Base-by-base conservation (phyloP, 2,888 invertebrate genomes). In the Lomographa bimaculata region DNA sequence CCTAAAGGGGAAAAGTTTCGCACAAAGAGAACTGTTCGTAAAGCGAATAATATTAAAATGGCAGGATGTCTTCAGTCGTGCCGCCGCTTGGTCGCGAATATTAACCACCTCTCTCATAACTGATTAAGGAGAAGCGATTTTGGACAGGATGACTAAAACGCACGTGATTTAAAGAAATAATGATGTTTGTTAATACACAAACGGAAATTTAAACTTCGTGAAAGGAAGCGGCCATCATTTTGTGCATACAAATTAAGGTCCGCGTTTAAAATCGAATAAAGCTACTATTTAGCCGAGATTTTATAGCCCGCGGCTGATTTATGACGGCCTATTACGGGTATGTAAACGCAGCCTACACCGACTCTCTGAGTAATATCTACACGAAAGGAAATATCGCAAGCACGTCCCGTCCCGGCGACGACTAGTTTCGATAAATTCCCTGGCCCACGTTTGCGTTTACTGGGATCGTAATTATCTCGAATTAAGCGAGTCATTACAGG, bases 151-250 rank as follows among this genome's bases (percentile, higher is more conserved):
- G 81, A 75, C 68, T 77, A 74, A 75, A 70, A 71, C 60, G 69
- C 64, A 75, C 83, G 82, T 84, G 80, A 78, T 79, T 32, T 78
- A 58, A 60, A 71, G 65, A 61, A 76, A 73, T 74, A 78, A 76
- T 65, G 67, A 72, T 76, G 70, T 78, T 76, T 75, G 77, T 79
- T 81, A 76, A 73, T 78, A 80, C 75, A 74, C 77, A 65, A 71
- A 69, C 81, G 85, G 85, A 84, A 73, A 85, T 80, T 78, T 79
- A 69, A 71, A 75, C 66, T 71, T 77, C 81, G 84, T 84, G 80
- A 85, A 79, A 71, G 87, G 85, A 87, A 82, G 77, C 17, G 66
- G 65, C 65, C 54, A 46, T 60, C 69, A 65, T 60, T 61, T 60
- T 54, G 55, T 69, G 86, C 77, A 87, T 87, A 83, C 79, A 74